Evolutionary conservation across 2,888 invertebrate genomes (phyloP), one percentile per base, ranked within the genome.

Genomic region (Eulithis testata): DNA sequence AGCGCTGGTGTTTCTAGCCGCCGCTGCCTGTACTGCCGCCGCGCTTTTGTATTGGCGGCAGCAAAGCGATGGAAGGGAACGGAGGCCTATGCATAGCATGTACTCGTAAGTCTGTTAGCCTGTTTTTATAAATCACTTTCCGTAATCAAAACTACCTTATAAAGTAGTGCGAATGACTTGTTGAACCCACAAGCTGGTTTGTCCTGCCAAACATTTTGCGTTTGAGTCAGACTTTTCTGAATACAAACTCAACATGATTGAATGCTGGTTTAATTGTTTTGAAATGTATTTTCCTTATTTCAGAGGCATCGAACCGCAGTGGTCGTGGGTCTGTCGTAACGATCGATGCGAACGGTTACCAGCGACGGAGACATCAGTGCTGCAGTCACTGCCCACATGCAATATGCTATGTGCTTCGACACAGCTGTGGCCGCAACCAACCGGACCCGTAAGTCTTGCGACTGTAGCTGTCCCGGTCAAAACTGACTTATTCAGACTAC

Each of bases 351-450:
- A 96, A 76, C 94, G 96, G 45, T 75, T 90, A 52, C 80, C 86
- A 40, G 88, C 89, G 37, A 76, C 88, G 5, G 88, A 92, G 70
- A 81, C 86, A 57, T 83, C 85, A 27, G 78, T 76, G 68, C 94
- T 93, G 67, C 95, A 93, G 75, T 95, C 96, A 6, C 90, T 96
- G 73, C 94, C 95, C 49, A 96, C 96, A 7, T 97, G 97, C 88
- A 95, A 95, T 78, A 96, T 97, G 94, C 93, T 96, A 14, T 97
- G 97, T 85, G 96, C 96, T 11, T 94, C 95, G 65, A 94, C 94
- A 49, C 95, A 96, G 76, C 94, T 97, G 45, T 97, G 97, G 97
- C 97, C 97, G 53, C 95, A 95, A 85, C 97, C 97, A 57, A 96
- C 96, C 4, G 95, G 96, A 1, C 95, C 95, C 65, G 94, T 96